Conservation (phyloP, 2,888 invertebrate genomes). For the Micropterix aruncella region DNA sequence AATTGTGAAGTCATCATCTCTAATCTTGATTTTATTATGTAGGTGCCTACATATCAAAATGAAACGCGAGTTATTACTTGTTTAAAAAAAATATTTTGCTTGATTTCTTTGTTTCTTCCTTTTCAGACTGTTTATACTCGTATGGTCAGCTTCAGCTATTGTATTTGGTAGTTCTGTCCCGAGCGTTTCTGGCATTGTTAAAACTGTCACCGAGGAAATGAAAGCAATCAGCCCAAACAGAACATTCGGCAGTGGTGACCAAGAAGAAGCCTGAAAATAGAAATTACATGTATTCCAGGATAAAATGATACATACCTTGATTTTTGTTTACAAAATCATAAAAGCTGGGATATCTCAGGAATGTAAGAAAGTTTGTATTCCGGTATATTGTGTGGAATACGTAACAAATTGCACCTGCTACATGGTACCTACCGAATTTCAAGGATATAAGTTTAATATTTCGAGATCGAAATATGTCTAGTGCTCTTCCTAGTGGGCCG, state of each 20-base stretch:
- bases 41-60: not conserved
- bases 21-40: not conserved
- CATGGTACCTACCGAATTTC: too few species aligned
- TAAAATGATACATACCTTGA: too few species aligned
- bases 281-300: too few species aligned
- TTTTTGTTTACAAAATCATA: too few species aligned
- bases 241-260: slow-evolving; percentile 27
- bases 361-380: too few species aligned
- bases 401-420: too few species aligned
- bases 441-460: too few species aligned
- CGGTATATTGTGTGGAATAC: too few species aligned
- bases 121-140: slow-evolving; percentile 17
- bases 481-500: too few species aligned
- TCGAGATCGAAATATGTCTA: too few species aligned
- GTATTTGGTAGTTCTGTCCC: slow-evolving; percentile 38
- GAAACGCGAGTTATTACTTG: not conserved
- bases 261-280: not conserved
- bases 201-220: slow-evolving; percentile 30
- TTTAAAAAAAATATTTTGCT: not conserved
- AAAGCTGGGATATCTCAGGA: too few species aligned
- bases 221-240: slow-evolving; percentile 33
- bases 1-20: not conserved
- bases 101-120: not conserved
- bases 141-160: slow-evolving; percentile 36
- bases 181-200: slow-evolving; percentile 43